A percentile compares a stretch with the other conserved stretches of the same genome.
Conservation (phyloP, 2,797 vertebrate genomes). For the Pelobates cultripes region DNA sequence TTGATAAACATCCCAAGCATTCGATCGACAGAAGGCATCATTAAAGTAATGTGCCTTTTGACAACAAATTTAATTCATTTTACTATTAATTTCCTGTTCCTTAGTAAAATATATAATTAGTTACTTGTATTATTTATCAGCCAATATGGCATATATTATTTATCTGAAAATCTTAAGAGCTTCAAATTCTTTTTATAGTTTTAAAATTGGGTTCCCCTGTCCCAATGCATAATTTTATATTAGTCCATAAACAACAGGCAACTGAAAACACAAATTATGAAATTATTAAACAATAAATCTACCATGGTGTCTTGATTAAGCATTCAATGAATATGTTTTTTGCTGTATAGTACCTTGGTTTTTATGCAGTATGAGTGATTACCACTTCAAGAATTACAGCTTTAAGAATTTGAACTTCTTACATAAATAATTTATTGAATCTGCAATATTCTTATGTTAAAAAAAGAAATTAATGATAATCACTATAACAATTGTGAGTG, state of each 20-base stretch:
- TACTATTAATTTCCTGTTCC: not conserved
- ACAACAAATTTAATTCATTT: not conserved
- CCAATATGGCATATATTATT: not conserved
- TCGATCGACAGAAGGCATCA: too few species aligned
- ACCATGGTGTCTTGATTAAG: not conserved
- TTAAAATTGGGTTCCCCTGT: not conserved
- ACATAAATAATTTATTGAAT: constrained; percentile 1
- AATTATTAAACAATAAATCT: constrained; percentile 35
- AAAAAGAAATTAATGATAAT: not conserved
- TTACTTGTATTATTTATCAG: not conserved
- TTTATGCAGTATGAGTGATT: not conserved
- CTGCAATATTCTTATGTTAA: not conserved
- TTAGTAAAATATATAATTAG: not conserved
- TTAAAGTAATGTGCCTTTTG: too few species aligned
- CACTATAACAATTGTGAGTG: not conserved
- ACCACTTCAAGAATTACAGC: not conserved
- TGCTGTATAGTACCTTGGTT: not conserved
- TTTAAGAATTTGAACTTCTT: not conserved
- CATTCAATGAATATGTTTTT: not conserved
- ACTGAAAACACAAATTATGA: constrained; percentile 33
- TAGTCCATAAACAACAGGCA: not conserved
- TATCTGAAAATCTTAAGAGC: not conserved
- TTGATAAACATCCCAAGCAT: too few species aligned
- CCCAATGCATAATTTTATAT: not conserved
- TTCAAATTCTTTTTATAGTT: not conserved